Base-by-base conservation (phyloP, 2,797 vertebrate species). In the Peromyscus nudipes region DNA sequence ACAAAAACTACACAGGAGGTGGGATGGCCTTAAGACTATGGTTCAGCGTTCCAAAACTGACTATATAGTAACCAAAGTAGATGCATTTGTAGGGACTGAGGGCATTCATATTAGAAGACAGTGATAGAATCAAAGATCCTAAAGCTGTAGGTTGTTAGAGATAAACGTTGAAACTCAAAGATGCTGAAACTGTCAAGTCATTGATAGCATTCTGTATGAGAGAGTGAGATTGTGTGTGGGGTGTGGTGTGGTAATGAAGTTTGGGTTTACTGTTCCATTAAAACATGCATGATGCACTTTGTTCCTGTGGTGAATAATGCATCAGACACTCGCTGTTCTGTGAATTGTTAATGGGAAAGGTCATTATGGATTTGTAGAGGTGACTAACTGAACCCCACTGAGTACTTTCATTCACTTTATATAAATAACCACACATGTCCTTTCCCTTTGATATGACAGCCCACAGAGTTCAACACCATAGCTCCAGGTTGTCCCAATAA, bases 251-350 rank as follows among this genome's bases (percentile, higher is more conserved):
- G 23, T 9, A 62, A 82, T 62, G 10, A 81, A 90, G 31, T 90
- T 64, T 25, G 4, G 25, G 11, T 29, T 96, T 79, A 89, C 11
- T 11, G 31, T 34, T 87, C 85, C 62, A 79, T 80, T 93, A 96
- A 77, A 37, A 94, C 93, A 88, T 93, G 43, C 19, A 46, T 76
- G 80, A 92, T 46, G n/a, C 1, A 80, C 19, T 88, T 93, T 97
- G 92, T 97, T 97, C 81, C 81, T 82, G 40, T 96, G 95, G 87
- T 98, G 95, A 98, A 98, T 98, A 98, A 98, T 98, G 97, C 98
- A 98, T 98, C 97, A 89, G 96, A 97, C 75, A 87, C 95, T 98
- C 97, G 94, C 92, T 52, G 65, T 57, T 73, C 71, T 79, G 27
- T 1, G 29, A 60, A 52, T 98, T 97, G 98, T 98, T 98, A 97